Percentiles rank a stretch among this genome's conserved stretches.
phyloP scores from a whole-genome alignment of 2,797 vertebrate species.

The Eleutherodactylus coqui region DNA sequence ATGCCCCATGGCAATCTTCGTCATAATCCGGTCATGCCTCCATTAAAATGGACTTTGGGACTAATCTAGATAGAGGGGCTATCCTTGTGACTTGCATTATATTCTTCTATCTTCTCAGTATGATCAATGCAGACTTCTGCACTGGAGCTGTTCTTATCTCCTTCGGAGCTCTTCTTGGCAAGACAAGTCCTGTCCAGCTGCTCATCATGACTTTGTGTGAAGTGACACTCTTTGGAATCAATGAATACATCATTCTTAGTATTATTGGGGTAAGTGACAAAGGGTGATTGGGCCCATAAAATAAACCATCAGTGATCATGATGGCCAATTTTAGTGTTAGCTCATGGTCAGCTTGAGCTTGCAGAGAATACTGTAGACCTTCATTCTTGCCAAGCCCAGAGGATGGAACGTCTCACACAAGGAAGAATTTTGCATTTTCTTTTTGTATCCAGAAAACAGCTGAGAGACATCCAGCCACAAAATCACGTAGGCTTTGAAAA shows the following conservation, averaged over 20 bases:
- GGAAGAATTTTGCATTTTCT: too few relatives aligned
- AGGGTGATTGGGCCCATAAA: background rate
- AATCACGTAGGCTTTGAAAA: too few relatives aligned
- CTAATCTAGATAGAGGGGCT: too few relatives aligned
- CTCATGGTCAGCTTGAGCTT: background rate
- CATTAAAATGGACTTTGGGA: too few relatives aligned
- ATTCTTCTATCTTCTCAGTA: slow-evolving; percentile 72
- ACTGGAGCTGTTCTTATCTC: slow-evolving; percentile 86
- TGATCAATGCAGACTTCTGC: slow-evolving; percentile 92
- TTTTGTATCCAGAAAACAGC: too few relatives aligned
- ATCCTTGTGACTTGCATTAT: background rate
- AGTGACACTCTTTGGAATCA: slow-evolving; percentile 82
- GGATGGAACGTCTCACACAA: too few relatives aligned
- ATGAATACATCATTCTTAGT: slow-evolving; percentile 84
- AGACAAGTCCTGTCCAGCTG: slow-evolving; percentile 86
- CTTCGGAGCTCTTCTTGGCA: slow-evolving; percentile 85
- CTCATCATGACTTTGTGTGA: slow-evolving; percentile 88
- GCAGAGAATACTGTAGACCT: background rate
- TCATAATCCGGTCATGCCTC: too few relatives aligned
- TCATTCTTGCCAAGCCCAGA: background rate
- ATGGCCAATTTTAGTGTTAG: background rate
- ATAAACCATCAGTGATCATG: background rate
- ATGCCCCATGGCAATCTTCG: too few relatives aligned
- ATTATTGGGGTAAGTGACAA: slow-evolving; percentile 76
- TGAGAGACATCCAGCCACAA: too few relatives aligned